Percentiles rank a stretch among this genome's conserved stretches.
These are phyloP conservation scores for Anguilla rostrata DNA, from an alignment of 2,113 vertebrate genomes.

Conservation along the genomic window DNA sequence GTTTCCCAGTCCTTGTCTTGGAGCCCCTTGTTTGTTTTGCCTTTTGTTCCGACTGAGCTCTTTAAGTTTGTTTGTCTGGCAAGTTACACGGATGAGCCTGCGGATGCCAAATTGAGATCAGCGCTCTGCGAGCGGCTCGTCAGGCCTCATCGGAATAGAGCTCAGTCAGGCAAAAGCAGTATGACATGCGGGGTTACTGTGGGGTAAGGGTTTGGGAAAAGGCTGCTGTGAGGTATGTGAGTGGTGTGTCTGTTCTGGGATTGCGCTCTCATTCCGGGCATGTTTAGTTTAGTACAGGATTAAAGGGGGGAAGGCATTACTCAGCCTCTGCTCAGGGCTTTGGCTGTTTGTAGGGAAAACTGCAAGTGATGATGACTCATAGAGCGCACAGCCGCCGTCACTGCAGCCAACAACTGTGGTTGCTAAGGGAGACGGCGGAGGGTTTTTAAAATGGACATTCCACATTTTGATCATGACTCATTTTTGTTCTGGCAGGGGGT, in stretches of 20 bases:
- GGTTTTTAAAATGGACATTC: slow-evolving; percentile 37
- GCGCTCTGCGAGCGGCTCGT: neutral
- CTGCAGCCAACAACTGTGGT: slow-evolving; percentile 36
- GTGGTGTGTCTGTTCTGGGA: too few relatives aligned
- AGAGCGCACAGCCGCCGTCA: neutral
- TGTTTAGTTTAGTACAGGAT: neutral
- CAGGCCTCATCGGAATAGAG: neutral
- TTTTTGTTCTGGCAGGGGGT: neutral
- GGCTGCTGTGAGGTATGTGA: neutral
- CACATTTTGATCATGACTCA: slow-evolving; percentile 53
- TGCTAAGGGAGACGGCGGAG: slow-evolving; percentile 35
- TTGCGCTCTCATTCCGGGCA: neutral
- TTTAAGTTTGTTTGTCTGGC: neutral
- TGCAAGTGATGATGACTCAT: slow-evolving; percentile 31
- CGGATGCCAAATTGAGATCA: neutral
- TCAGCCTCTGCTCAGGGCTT: neutral
- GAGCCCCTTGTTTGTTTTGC: neutral
- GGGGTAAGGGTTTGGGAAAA: neutral
- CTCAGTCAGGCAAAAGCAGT: neutral
- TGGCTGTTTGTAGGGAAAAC: slow-evolving; percentile 16
- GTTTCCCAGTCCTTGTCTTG: neutral
- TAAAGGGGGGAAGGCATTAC: neutral
- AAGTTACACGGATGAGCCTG: neutral
- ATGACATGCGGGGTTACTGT: neutral
- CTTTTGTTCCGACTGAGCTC: neutral